A percentile compares a stretch with the other conserved stretches of the same genome.
Evolutionary conservation across 2,888 invertebrate genomes (phyloP).

Genomic region (Orchestes rusci): DNA sequence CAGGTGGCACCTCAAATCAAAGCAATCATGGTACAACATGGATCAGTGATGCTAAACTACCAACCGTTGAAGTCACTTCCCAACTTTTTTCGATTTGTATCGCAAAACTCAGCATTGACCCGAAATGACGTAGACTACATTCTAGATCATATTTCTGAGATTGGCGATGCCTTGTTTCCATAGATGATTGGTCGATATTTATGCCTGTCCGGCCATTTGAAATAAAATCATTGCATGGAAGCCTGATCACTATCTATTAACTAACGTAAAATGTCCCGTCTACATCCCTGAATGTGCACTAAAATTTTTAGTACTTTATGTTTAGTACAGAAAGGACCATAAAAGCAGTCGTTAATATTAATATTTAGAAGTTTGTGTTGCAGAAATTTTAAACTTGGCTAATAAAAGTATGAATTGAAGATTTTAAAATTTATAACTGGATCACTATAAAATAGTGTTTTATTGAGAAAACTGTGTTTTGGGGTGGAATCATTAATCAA

Average conservation of each 20-base stretch:
- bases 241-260: too few species aligned
- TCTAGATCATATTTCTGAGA: slow-evolving; percentile 53
- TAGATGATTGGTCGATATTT: too few species aligned
- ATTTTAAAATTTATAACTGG: slow-evolving; percentile 40
- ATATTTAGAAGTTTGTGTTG: slow-evolving; percentile 27
- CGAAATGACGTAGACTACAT: slow-evolving; percentile 53
- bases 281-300: slow-evolving; percentile 4
- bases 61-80: slow-evolving; percentile 55
- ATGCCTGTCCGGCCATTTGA: too few species aligned
- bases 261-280: slow-evolving; percentile 2
- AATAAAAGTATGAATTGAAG: slow-evolving; percentile 33
- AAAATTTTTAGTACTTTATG: slow-evolving; percentile 19
- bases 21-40: slow-evolving; percentile 55
- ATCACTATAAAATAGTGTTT: slow-evolving; percentile 38
- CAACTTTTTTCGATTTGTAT: slow-evolving; percentile 61
- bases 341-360: slow-evolving; percentile 30
- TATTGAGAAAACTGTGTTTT: slow-evolving; percentile 15
- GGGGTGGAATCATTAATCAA: too few species aligned
- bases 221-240: too few species aligned
- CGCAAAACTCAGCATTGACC: slow-evolving; percentile 54
- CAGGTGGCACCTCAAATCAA: slow-evolving; percentile 61
- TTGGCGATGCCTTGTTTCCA: slow-evolving; percentile 41
- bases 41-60: slow-evolving; percentile 59
- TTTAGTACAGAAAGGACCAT: slow-evolving; percentile 22
- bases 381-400: slow-evolving; percentile 29